Percentiles rank a stretch among this genome's conserved stretches.
These are phyloP conservation scores for Phortica okadai DNA, from an alignment of 2,888 invertebrate genomes.

Conservation along the genomic window DNA sequence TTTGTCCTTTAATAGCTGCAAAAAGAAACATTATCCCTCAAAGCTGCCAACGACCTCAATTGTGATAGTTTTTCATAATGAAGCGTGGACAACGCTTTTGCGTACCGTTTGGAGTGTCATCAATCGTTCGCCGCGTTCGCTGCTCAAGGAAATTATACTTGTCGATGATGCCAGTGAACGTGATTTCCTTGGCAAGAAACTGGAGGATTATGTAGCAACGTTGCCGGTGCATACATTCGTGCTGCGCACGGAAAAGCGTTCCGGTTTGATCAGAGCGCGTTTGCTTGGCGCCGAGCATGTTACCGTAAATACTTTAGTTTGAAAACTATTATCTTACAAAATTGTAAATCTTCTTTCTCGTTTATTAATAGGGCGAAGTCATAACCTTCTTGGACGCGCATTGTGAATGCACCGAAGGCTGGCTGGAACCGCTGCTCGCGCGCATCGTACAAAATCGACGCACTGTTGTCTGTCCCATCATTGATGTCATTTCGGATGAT, in stretches of 20 bases:
- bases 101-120: constrained; percentile 98
- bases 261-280: constrained; percentile 96
- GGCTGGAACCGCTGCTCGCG: constrained; percentile 95
- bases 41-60: constrained; percentile 95
- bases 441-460: constrained; percentile 94
- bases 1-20: constrained; percentile 80
- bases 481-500: constrained; percentile 99
- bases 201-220: constrained; percentile 92
- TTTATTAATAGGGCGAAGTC: constrained; percentile 71
- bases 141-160: constrained; percentile 95
- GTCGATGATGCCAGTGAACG: constrained; percentile 98
- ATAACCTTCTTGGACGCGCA: constrained; percentile 77
- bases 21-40: constrained; percentile 85
- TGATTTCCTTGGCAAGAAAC: constrained; percentile 90
- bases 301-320: constrained; percentile 81
- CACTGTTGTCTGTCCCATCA: constrained; percentile 98
- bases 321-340: neutral
- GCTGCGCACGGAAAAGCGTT: constrained; percentile 92
- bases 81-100: constrained; percentile 97
- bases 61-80: constrained; percentile 99
- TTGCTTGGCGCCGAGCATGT: constrained; percentile 95
- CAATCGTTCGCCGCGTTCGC: constrained; percentile 90
- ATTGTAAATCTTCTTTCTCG: neutral
- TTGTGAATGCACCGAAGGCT: constrained; percentile 88
- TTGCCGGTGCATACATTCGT: constrained; percentile 92